Base-by-base conservation (phyloP, 2,797 vertebrate species). In the Arnoldichthys spilopterus region DNA sequence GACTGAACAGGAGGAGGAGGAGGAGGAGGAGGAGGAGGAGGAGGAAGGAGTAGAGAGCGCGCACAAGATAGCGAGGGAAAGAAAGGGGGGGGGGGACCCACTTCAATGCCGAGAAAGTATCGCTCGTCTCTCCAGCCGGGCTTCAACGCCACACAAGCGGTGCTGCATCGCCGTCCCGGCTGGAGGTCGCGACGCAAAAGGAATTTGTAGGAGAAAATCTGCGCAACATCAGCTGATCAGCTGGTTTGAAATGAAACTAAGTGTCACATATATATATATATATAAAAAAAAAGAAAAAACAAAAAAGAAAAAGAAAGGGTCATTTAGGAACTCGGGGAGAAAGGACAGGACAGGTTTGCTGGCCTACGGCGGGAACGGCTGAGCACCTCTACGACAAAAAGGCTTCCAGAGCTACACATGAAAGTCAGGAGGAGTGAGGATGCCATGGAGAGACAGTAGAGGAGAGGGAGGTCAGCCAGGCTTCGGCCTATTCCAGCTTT, bases 101-200 rank as follows among this genome's bases (percentile, higher is more conserved):
- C 94, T 96, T 95, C 93, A 94, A 93, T 94, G 95, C 95, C 95
- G 93, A 95, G 92, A 95, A 94, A 94, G 89, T 87, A 91, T 91
- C 84, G 75, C 86, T 84, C 84, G 80, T 88, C 87, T 82, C 76
- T 94, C 92, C 93, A 94, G 95, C 94, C 88, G 95, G 95, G 96
- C 93, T 89, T 47, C 93, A 95, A 96, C 96, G 96, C 93, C 92
- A 93, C 91, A 86, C 83, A 81, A 90, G 96, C 94, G 95, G 94
- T 94, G 95, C 95, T 96, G 96, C 96, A 98, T 98, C 94, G 86
- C 93, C 94, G 93, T 94, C 95, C 95, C 94, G 93, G 93, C 74
- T 92, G 87, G 92, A 91, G 3, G 76, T 49, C 49, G 88, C 93
- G 94, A 92, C 93, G 93, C 92, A 92, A 90, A 92, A 80, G 89